Evolutionary conservation across 2,888 invertebrate species (phyloP).

Genomic region (Drosophila meridiana): DNA sequence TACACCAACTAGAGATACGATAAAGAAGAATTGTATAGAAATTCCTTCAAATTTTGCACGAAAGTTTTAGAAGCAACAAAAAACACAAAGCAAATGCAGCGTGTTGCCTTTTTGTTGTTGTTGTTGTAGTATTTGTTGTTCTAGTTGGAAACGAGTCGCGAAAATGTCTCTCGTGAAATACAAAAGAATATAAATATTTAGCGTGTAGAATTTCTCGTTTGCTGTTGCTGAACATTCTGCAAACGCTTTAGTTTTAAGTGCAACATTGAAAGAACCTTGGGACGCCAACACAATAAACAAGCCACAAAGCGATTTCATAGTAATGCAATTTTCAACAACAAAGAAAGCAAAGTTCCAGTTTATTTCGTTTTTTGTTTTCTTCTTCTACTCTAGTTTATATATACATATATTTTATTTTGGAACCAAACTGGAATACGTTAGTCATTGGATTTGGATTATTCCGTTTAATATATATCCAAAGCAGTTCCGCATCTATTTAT

Average conservation of each 20-base stretch:
- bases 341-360: slow-evolving; percentile 33
- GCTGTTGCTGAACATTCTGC: slow-evolving; percentile 29
- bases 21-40: neutral
- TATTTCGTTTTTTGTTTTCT: neutral
- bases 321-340: slow-evolving; percentile 36
- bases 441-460: slow-evolving; percentile 16
- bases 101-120: slow-evolving; percentile 15
- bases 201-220: slow-evolving; percentile 25
- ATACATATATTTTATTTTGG: neutral
- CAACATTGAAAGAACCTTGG: slow-evolving; percentile 57
- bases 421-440: slow-evolving; percentile 13
- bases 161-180: slow-evolving; percentile 27
- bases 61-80: neutral
- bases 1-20: neutral
- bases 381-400: neutral
- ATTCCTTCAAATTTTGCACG: neutral
- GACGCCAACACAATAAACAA: slow-evolving; percentile 36
- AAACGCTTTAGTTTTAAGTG: slow-evolving; percentile 37
- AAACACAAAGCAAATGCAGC: neutral
- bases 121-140: neutral
- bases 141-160: slow-evolving; percentile 11
- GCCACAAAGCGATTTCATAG: slow-evolving; percentile 13
- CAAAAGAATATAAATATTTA: slow-evolving; percentile 33
- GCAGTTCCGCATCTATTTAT: slow-evolving; percentile 47
- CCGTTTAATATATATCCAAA: slow-evolving; percentile 4